phyloP scores from a whole-genome alignment of 1,140 invertebrate genomes.

The Drosophila saltans region DNA sequence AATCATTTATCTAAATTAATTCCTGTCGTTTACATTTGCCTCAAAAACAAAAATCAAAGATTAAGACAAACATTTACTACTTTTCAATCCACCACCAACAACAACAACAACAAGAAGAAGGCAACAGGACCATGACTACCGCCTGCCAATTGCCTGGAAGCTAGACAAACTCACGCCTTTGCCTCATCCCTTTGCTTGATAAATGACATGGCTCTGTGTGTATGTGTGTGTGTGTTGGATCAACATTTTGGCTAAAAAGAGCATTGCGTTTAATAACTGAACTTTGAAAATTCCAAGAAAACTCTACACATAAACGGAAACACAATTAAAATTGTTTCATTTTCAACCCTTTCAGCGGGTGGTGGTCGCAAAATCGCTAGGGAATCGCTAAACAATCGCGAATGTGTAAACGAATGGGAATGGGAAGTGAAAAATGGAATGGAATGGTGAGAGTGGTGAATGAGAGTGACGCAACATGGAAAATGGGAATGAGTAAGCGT shows the following conservation, averaged over 20 bases:
- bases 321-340: slow-evolving; percentile 77
- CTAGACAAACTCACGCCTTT: slow-evolving; percentile 57
- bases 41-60: slow-evolving; percentile 82
- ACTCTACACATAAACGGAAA: slow-evolving; percentile 55
- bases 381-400: slow-evolving; percentile 51
- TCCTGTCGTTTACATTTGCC: slow-evolving; percentile 83
- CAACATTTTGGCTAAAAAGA: slow-evolving; percentile 45
- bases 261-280: slow-evolving; percentile 79
- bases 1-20: slow-evolving; percentile 84
- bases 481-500: slow-evolving; percentile 9
- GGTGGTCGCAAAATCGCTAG: background rate
- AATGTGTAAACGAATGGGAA: slow-evolving; percentile 36
- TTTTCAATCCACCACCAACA: slow-evolving; percentile 42
- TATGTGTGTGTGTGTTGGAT: slow-evolving; percentile 62
- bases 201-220: slow-evolving; percentile 76
- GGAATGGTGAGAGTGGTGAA: slow-evolving; percentile 11
- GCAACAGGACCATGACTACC: background rate
- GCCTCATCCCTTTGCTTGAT: slow-evolving; percentile 48
- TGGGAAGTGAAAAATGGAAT: background rate
- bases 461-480: slow-evolving; percentile 1
- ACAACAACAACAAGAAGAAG: slow-evolving; percentile 4
- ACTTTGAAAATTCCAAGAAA: slow-evolving; percentile 77
- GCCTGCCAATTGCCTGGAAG: slow-evolving; percentile 57
- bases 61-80: slow-evolving; percentile 83
- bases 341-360: slow-evolving; percentile 56